Conservation (phyloP, 2,797 vertebrate genomes). For the Adelosebastes latens region DNA sequence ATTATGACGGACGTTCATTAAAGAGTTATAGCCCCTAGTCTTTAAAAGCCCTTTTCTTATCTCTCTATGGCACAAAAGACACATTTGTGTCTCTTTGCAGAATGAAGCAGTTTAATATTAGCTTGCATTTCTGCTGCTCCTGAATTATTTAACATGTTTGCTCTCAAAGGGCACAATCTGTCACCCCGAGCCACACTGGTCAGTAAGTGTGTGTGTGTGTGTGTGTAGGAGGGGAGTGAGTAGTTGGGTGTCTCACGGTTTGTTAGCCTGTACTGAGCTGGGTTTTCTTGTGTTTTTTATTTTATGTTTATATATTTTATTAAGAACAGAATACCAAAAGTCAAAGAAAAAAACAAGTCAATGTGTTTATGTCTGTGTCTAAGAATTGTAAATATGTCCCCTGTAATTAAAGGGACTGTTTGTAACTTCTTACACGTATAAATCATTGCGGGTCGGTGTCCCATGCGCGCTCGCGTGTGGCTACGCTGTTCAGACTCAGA, state of each 20-base stretch:
- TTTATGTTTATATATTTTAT: background rate
- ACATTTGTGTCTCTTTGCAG: constrained; percentile 37
- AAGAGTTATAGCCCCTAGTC: constrained; percentile 35
- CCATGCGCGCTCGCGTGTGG: too few species aligned
- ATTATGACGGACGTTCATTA: constrained; percentile 41
- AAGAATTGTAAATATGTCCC: background rate
- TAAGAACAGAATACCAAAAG: background rate
- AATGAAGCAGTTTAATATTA: constrained; percentile 24
- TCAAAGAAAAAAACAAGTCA: background rate
- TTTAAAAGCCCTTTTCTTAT: background rate
- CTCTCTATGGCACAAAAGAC: background rate
- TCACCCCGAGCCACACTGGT: background rate
- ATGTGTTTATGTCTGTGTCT: background rate
- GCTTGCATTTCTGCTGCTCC: constrained; percentile 26
- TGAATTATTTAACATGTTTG: constrained; percentile 66
- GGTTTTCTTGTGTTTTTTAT: background rate
- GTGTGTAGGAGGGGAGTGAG: background rate
- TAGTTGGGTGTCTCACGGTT: background rate
- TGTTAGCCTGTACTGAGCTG: background rate
- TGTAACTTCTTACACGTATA: too few species aligned
- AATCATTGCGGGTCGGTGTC: too few species aligned
- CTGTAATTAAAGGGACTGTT: too few species aligned
- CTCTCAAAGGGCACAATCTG: constrained; percentile 34
- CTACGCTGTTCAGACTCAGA: too few species aligned
- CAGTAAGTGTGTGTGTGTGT: background rate